These are phyloP conservation scores for Dendrolimus punctatus DNA, from an alignment of 1,140 invertebrate genomes.

Conservation along the genomic window DNA sequence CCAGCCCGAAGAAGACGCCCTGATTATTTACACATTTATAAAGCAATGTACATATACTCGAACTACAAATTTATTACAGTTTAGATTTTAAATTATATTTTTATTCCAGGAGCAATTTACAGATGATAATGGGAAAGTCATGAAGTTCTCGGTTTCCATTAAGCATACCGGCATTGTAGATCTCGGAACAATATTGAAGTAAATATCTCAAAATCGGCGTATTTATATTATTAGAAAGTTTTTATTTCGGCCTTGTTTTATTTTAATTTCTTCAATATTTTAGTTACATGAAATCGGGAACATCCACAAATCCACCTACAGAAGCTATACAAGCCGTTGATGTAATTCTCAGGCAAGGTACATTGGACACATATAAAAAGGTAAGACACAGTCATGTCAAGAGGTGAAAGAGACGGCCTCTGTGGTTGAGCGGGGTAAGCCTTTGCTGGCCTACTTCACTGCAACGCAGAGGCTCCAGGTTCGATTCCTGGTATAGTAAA, in stretches of 20 bases:
- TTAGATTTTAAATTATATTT: constrained; percentile 8
- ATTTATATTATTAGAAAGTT: constrained; percentile 6
- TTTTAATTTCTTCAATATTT: constrained; percentile 9
- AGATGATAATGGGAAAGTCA: constrained; percentile 34
- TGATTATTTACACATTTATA: no score
- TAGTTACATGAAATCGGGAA: constrained; percentile 53
- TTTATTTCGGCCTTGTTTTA: constrained; percentile 1
- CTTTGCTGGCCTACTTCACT: no score
- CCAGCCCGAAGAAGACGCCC: no score
- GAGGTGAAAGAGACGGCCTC: no score
- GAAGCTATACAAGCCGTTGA: constrained; percentile 85
- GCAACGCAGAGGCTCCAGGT: no score
- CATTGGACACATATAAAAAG: constrained; percentile 55
- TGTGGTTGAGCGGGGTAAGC: no score
- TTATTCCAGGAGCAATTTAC: constrained; percentile 34
- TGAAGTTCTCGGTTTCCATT: constrained; percentile 37
- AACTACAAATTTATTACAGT: not conserved
- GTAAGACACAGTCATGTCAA: no score
- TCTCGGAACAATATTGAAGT: constrained; percentile 31
- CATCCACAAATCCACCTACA: constrained; percentile 70
- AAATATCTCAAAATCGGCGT: constrained; percentile 16
- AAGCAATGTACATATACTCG: no score
- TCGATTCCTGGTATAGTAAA: no score
- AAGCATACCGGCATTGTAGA: constrained; percentile 52
- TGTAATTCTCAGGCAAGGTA: constrained; percentile 82